Evolutionary conservation across 2,888 invertebrate genomes (phyloP).

Genomic region (Cotesia congregata): DNA sequence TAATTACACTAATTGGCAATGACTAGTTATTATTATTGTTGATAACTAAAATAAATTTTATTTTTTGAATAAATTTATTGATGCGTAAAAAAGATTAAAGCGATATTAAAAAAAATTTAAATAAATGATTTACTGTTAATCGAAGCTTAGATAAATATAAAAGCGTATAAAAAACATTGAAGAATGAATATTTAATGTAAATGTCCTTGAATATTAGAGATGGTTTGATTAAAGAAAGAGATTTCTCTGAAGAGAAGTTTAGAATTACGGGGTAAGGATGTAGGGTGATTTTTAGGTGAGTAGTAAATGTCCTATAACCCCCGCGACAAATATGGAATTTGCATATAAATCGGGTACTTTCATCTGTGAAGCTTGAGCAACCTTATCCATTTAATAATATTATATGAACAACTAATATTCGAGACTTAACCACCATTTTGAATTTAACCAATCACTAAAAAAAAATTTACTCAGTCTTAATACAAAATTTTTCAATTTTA

Average conservation of each 20-base stretch:
- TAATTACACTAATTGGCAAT: too few species aligned
- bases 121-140: too few species aligned
- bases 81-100: too few species aligned
- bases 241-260: not conserved
- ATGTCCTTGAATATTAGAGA: too few species aligned
- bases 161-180: too few species aligned
- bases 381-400: constrained; percentile 62
- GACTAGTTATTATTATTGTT: too few species aligned
- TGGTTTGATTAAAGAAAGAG: not conserved
- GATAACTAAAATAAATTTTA: too few species aligned
- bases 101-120: too few species aligned
- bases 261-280: constrained; percentile 17
- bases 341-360: constrained; percentile 79
- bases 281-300: constrained; percentile 12
- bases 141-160: too few species aligned
- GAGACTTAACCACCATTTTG: constrained; percentile 15
- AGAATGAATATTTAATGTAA: too few species aligned
- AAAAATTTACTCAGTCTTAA: not conserved
- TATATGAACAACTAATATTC: constrained; percentile 68
- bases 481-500: too few species aligned
- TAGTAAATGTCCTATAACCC: constrained; percentile 35
- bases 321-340: constrained; percentile 78
- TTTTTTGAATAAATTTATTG: too few species aligned
- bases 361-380: constrained; percentile 72
- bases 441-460: constrained; percentile 34